phyloP scores from a whole-genome alignment of 1,140 invertebrate species.

The Araneus ventricosus region DNA sequence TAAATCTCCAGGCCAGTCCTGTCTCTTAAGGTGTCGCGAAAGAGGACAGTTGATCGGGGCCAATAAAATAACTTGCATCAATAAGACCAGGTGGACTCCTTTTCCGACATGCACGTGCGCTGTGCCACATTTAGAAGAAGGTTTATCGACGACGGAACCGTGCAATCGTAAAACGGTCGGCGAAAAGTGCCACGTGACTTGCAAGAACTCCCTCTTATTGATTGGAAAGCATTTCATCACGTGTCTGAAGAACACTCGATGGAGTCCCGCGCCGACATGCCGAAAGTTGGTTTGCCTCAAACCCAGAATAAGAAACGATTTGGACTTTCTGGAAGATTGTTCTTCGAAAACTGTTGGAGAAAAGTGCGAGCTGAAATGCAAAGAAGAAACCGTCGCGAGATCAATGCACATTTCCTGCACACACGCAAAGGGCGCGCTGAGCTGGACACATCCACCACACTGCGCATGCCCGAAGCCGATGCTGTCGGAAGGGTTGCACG shows the following conservation, averaged over 20 bases:
- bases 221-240: not conserved
- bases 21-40: not conserved
- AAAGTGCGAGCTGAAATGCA: not conserved
- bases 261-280: not conserved
- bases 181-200: not conserved
- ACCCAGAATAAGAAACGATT: not conserved
- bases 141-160: not conserved
- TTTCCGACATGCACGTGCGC: not conserved
- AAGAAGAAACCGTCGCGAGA: not conserved
- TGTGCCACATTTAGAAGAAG: not conserved
- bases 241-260: not conserved
- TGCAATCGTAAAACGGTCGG: not conserved
- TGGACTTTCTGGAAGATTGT: not conserved
- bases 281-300: not conserved
- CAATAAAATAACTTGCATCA: not conserved
- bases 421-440: not conserved
- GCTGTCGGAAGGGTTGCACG: not conserved
- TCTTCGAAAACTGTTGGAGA: not conserved
- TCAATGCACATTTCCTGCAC: no score
- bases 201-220: not conserved
- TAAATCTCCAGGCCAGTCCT: not conserved
- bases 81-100: not conserved
- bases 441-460: not conserved
- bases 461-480: not conserved
- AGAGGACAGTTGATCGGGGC: not conserved